These are phyloP conservation scores for Dasypus novemcinctus DNA, from an alignment of 2,113 vertebrate genomes.

Conservation along the genomic window DNA sequence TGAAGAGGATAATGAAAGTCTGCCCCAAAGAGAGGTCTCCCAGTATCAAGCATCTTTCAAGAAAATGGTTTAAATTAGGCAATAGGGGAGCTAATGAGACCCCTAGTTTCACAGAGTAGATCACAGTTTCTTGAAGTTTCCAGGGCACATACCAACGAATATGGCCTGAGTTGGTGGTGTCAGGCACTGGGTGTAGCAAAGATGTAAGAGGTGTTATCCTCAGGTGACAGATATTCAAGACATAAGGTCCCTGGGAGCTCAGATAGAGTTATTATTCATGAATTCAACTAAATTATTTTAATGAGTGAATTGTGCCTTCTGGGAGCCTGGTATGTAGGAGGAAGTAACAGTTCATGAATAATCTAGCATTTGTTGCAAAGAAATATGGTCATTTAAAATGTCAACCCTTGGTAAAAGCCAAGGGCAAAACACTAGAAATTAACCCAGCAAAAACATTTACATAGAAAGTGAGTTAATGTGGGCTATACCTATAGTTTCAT, in stretches of 20 bases:
- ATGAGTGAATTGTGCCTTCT: constrained; percentile 19
- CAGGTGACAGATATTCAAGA: not conserved
- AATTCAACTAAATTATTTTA: not conserved
- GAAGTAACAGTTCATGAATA: not conserved
- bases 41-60: not conserved
- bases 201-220: not conserved
- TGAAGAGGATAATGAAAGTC: not conserved
- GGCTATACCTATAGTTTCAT: not conserved
- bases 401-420: not conserved
- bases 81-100: not conserved
- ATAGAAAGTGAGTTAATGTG: not conserved
- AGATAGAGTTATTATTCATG: not conserved
- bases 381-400: constrained; percentile 44
- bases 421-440: not conserved
- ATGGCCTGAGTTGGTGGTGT: not conserved
- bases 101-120: not conserved
- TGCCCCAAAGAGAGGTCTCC: not conserved
- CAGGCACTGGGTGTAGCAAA: not conserved
- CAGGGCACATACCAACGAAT: not conserved
- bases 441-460: not conserved
- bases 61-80: not conserved
- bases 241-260: not conserved
- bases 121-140: not conserved
- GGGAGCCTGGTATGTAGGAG: not conserved
- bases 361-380: not conserved